These are phyloP conservation scores for Gadopsis marmoratus DNA, from an alignment of 2,797 vertebrate species.

Conservation along the genomic window DNA sequence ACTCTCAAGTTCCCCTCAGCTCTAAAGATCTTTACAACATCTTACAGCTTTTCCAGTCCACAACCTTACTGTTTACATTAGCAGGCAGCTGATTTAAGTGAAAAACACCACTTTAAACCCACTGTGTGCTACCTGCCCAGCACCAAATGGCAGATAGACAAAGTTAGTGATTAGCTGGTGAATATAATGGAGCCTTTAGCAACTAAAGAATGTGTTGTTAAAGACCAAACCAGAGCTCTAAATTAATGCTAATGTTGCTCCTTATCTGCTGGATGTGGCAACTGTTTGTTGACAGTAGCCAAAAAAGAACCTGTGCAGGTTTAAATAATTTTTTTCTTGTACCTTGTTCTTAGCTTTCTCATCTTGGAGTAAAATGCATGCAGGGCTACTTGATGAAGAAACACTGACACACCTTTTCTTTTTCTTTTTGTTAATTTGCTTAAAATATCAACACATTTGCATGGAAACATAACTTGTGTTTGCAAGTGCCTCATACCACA, in stretches of 20 bases:
- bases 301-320: not conserved
- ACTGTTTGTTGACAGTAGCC: not conserved
- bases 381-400: not conserved
- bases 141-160: no score
- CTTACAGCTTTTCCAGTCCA: no score
- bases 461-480: slow-evolving; percentile 1
- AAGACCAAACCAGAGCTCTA: slow-evolving; percentile 2
- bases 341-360: no score
- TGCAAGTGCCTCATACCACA: not conserved
- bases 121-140: no score
- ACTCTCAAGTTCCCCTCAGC: no score
- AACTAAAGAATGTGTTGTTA: not conserved
- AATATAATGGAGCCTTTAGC: no score
- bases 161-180: no score
- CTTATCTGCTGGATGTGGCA: not conserved
- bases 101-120: no score
- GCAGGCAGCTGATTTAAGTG: no score
- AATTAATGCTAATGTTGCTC: not conserved
- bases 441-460: not conserved
- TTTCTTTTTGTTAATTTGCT: not conserved
- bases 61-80: no score
- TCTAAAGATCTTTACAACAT: no score
- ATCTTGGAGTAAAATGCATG: not conserved
- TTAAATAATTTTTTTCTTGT: not conserved
- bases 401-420: not conserved